Evolutionary conservation across 2,888 invertebrate genomes (phyloP).

Genomic region (Oscheius sp.): DNA sequence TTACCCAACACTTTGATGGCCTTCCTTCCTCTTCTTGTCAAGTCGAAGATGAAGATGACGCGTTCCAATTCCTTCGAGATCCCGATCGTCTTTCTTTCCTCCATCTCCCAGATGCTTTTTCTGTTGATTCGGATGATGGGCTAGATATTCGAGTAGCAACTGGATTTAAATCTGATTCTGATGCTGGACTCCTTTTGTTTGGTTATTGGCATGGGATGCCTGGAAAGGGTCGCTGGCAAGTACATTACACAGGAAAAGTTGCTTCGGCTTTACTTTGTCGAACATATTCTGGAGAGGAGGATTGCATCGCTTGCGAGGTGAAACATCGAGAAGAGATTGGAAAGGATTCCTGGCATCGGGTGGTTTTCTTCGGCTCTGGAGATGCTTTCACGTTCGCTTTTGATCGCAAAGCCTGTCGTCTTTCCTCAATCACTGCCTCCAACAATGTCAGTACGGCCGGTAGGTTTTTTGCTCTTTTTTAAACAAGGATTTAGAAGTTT

Average conservation of each 20-base stretch:
- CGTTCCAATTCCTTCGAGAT: constrained; percentile 40
- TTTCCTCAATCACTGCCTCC: constrained; percentile 6
- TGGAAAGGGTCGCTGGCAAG: constrained; percentile 47
- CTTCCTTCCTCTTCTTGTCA: constrained; percentile 26
- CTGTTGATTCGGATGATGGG: constrained; percentile 34
- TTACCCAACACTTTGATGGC: constrained; percentile 16
- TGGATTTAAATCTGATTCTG: constrained; percentile 46
- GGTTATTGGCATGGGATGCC: constrained; percentile 45
- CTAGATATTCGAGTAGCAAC: constrained; percentile 36
- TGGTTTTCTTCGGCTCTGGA: constrained; percentile 39
- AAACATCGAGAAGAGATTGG: constrained; percentile 27
- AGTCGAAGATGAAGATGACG: constrained; percentile 9
- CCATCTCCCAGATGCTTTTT: constrained; percentile 38
- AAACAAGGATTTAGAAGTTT: constrained; percentile 32
- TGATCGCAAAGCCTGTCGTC: constrained; percentile 34
- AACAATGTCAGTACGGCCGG: constrained; percentile 34
- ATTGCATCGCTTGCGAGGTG: constrained; percentile 21
- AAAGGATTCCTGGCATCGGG: constrained; percentile 46
- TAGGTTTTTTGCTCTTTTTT: background rate
- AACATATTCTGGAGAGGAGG: constrained; percentile 30
- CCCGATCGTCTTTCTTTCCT: constrained; percentile 46
- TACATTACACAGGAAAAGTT: constrained; percentile 40
- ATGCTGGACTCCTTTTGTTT: constrained; percentile 48
- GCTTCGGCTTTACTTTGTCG: constrained; percentile 41
- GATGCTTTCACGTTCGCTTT: constrained; percentile 35